A percentile compares a stretch with the other conserved stretches of the same genome.
Evolutionary conservation across 2,113 vertebrate genomes (phyloP).

Genomic region (Muntiacus reevesi): DNA sequence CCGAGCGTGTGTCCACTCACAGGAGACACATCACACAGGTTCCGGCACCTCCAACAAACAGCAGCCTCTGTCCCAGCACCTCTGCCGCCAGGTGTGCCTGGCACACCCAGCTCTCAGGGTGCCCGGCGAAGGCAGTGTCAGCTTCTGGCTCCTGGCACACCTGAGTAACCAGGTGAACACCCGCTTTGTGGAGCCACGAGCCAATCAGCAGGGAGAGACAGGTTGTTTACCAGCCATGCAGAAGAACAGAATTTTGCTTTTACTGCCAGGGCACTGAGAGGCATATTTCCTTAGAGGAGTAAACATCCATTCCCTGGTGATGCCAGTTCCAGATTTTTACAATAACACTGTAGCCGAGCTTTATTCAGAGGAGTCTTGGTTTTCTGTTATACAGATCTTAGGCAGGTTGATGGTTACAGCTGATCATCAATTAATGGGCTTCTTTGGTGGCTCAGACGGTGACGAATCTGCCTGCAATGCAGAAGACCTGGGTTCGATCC

Average conservation of each 20-base stretch:
- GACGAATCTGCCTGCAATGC: not conserved
- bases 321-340: not conserved
- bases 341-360: not conserved
- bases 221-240: not conserved
- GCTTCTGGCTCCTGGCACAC: not conserved
- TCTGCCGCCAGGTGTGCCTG: not conserved
- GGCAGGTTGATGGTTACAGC: not conserved
- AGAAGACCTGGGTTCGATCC: not conserved
- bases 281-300: not conserved
- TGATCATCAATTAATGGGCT: not conserved
- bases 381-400: not conserved
- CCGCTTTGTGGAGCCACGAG: not conserved
- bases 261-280: not conserved
- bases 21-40: rapidly evolving
- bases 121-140: not conserved
- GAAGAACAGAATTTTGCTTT: not conserved
- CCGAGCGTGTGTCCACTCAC: not conserved
- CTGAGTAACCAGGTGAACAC: not conserved
- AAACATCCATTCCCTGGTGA: not conserved
- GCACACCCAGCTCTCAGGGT: not conserved
- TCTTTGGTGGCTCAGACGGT: not conserved
- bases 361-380: not conserved
- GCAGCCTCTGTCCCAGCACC: not conserved
- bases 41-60: not conserved
- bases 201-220: not conserved